phyloP scores from a whole-genome alignment of 2,113 vertebrate genomes.

The Poecilia latipinna region DNA sequence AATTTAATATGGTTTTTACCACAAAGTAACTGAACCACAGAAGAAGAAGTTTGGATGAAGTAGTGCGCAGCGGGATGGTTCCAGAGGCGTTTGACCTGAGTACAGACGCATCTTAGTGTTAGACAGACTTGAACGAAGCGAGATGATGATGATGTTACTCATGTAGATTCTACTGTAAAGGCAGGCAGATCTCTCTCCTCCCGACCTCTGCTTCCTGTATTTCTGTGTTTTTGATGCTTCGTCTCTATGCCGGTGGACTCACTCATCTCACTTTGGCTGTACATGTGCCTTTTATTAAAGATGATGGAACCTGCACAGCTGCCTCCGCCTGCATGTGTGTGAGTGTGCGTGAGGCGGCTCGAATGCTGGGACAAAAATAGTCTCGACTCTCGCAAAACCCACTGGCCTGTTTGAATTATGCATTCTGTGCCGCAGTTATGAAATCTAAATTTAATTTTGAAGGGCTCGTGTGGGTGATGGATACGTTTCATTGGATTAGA shows the following conservation, averaged over 20 bases:
- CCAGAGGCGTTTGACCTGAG: conserved; percentile 24
- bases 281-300: conserved; percentile 84
- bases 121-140: conserved; percentile 74
- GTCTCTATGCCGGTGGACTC: conserved; percentile 77
- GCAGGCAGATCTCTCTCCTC: conserved; percentile 75
- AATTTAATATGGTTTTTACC: conserved; percentile 10
- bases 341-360: background rate
- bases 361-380: conserved; percentile 26
- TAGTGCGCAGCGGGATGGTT: background rate
- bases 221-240: conserved; percentile 77
- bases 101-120: conserved; percentile 63
- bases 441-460: conserved; percentile 60
- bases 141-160: conserved; percentile 59
- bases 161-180: conserved; percentile 74
- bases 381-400: conserved; percentile 19
- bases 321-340: background rate
- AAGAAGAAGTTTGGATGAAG: conserved; percentile 1
- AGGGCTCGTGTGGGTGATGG: conserved; percentile 34
- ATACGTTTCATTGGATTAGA: conserved; percentile 57
- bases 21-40: conserved; percentile 1
- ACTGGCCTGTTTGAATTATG: conserved; percentile 42
- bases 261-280: conserved; percentile 82
- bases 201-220: conserved; percentile 74
- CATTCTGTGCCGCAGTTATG: conserved; percentile 39
- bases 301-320: conserved; percentile 72